Conservation (phyloP, 2,797 vertebrate species). For the Brachymystax lenok region DNA sequence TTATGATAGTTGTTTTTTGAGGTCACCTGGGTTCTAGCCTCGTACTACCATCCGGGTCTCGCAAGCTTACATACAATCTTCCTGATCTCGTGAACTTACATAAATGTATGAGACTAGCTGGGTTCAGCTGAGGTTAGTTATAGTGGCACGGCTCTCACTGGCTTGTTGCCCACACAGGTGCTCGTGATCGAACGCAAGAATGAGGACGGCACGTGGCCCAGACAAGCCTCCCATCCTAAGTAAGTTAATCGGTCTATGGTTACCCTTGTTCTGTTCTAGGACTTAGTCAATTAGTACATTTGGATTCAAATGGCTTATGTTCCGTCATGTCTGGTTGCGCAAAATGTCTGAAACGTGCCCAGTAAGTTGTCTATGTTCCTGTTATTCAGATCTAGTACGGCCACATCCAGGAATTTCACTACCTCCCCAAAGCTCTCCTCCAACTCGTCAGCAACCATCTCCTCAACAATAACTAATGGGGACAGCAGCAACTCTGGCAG, state of each 20-base stretch:
- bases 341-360: background rate
- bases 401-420: conserved; percentile 91
- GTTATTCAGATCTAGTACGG: conserved; percentile 86
- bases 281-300: background rate
- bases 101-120: background rate
- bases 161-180: conserved; percentile 76
- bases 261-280: background rate
- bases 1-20: background rate
- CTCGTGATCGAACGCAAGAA: conserved; percentile 96
- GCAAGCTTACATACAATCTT: no score
- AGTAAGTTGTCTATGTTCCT: conserved; percentile 20
- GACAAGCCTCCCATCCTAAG: conserved; percentile 88
- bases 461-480: conserved; percentile 90
- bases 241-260: conserved; percentile 62
- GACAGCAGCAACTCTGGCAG: conserved; percentile 88
- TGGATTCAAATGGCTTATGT: background rate
- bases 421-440: conserved; percentile 93
- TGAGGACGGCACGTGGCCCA: conserved; percentile 95
- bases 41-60: no score
- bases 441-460: conserved; percentile 87
- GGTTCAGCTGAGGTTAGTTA: background rate
- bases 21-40: background rate
- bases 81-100: no score
- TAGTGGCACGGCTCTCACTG: conserved; percentile 32
- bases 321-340: background rate